phyloP scores from a whole-genome alignment of 1,140 invertebrate genomes.

The Diploscapter pachys region DNA sequence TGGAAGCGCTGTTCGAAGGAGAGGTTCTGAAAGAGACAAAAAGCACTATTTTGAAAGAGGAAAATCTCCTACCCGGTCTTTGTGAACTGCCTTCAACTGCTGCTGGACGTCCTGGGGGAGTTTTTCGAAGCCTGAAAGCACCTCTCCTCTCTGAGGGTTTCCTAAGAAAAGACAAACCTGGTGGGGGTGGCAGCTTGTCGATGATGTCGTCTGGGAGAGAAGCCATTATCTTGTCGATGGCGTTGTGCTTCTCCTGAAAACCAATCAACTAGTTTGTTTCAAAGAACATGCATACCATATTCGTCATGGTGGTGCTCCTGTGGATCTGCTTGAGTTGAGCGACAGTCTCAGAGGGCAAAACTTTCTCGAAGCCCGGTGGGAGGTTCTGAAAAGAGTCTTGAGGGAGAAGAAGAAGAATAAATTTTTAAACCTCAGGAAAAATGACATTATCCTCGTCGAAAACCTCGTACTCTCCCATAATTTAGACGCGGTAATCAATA shows the following conservation, averaged over 20 bases:
- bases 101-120: slow-evolving; percentile 12
- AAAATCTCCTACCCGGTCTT: slow-evolving; percentile 1
- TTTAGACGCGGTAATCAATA: no score
- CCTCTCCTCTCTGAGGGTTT: no score
- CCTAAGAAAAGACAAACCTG: neutral
- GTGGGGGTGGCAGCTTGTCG: slow-evolving; percentile 9
- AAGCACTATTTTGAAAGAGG: neutral
- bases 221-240: slow-evolving; percentile 10
- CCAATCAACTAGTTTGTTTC: neutral
- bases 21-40: neutral
- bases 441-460: no score
- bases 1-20: slow-evolving; percentile 8
- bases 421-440: no score
- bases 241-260: slow-evolving; percentile 16
- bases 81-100: slow-evolving; percentile 1
- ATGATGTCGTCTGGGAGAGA: slow-evolving; percentile 13
- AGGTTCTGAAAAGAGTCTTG: neutral
- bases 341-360: slow-evolving; percentile 10
- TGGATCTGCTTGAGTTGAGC: slow-evolving; percentile 13
- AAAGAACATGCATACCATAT: neutral
- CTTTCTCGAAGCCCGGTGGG: slow-evolving; percentile 16
- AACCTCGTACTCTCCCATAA: no score
- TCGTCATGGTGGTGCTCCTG: slow-evolving; percentile 8
- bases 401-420: no score
- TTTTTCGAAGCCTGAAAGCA: neutral